Base-by-base conservation (phyloP, 2,113 vertebrate species). In the Corythaeola cristata region DNA sequence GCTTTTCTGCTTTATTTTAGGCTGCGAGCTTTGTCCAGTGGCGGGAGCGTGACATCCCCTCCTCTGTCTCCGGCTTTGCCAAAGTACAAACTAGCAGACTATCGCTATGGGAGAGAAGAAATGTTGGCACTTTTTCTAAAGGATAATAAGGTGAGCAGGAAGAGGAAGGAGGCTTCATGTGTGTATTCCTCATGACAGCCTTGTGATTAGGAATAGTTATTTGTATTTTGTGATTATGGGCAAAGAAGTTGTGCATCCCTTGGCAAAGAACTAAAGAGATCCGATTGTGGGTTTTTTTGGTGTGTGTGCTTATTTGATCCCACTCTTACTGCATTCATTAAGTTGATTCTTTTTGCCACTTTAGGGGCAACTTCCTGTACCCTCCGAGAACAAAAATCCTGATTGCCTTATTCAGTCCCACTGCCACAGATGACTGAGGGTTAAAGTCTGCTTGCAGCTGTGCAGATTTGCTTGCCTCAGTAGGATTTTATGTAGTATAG, bases 41-140 rank as follows among this genome's bases (percentile, higher is more conserved):
- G 99, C 18, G 99, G 99, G 84, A 98, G 97, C 9, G 98, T 99
- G 97, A 99, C 99, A 79, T 99, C 99, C 68, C 99, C 99, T 97
- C 99, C 99, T 56, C 99, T 99, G 95, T 99, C 99, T 97, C 99
- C 99, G 82, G 99, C 98, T 64, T 98, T 99, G 99, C 99, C 99
- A 97, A 99, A 99, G 98, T 99, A 99, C 98, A 99, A 99, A 97
- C 99, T 99, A 98, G 99, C 99, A 98, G 99, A 99, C 97, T 99
- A 99, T 98, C 99, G 99, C 94, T 99, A 99, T 35, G 99, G 99
- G 94, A 98, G 99, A 99, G 99, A 99, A 99, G 99, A 99, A 98
- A 99, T 99, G 99, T 97, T 99, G 99, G 99, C 99, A 99, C 99
- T 99, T 99, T 99, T 99, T 98, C 98, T 99, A 98, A 99, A 99